phyloP scores from a whole-genome alignment of 2,113 vertebrate genomes.

The Clupea harengus region DNA sequence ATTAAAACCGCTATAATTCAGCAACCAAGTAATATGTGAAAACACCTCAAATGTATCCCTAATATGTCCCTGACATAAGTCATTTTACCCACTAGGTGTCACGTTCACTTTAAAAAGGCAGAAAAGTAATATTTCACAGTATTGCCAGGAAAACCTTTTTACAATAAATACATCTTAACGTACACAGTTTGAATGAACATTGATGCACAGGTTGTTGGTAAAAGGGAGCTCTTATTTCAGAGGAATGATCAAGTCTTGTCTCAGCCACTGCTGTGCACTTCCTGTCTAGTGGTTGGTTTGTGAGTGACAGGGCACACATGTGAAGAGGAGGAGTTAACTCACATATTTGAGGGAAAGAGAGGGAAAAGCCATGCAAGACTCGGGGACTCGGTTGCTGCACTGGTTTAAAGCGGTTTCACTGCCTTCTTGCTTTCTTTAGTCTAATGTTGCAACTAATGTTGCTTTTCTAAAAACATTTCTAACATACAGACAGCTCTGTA shows the following conservation, averaged over 20 bases:
- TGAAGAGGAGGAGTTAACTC: neutral
- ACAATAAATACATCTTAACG: no score
- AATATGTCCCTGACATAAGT: no score
- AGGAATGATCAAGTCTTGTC: neutral
- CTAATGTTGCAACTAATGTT: neutral
- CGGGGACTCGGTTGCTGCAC: neutral
- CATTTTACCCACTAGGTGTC: no score
- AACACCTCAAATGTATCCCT: no score
- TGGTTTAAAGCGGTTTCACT: neutral
- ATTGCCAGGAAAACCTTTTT: no score
- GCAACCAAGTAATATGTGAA: no score
- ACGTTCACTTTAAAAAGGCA: no score
- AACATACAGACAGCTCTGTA: neutral
- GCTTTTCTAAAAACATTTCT: neutral
- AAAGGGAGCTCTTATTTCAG: no score
- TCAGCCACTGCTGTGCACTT: neutral
- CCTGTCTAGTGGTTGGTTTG: neutral
- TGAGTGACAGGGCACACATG: neutral
- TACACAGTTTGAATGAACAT: no score
- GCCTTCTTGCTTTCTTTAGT: neutral
- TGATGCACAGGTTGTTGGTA: no score
- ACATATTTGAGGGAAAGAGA: constrained; percentile 11
- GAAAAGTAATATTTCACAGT: no score
- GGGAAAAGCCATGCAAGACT: neutral
- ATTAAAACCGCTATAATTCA: no score